phyloP scores from a whole-genome alignment of 2,113 vertebrate species.

The Nipponia nippon region DNA sequence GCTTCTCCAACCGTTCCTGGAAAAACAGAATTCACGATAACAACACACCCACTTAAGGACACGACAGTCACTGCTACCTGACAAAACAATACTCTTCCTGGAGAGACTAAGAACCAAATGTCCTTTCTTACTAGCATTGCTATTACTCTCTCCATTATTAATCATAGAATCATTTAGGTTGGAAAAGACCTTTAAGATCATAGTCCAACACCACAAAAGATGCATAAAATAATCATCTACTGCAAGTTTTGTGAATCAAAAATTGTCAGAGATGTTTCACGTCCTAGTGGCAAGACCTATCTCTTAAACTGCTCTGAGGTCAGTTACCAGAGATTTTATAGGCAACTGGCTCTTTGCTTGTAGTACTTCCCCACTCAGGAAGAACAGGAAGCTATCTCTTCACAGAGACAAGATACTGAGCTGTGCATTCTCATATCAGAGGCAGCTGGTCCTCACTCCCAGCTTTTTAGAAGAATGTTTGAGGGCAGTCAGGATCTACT shows the following conservation, averaged over 20 bases:
- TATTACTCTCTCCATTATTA: not conserved
- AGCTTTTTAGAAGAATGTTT: not conserved
- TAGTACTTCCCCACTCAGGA: not conserved
- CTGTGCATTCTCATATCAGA: not conserved
- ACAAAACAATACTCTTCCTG: not conserved
- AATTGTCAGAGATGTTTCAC: not conserved
- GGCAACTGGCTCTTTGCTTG: not conserved
- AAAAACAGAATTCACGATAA: not conserved
- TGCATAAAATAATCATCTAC: not conserved
- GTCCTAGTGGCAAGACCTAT: not conserved
- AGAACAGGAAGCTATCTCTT: not conserved
- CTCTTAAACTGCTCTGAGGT: not conserved
- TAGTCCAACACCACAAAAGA: not conserved
- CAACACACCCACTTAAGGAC: not conserved
- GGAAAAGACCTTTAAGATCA: not conserved
- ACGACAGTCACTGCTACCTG: not conserved
- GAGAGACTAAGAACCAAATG: not conserved
- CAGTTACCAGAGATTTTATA: not conserved
- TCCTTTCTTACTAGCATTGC: not conserved
- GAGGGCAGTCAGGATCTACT: not conserved
- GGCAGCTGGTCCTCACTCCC: not conserved
- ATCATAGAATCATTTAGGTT: not conserved
- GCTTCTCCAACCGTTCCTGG: constrained; percentile 87
- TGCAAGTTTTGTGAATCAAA: not conserved
- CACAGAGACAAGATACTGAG: not conserved